These are phyloP conservation scores for Caenorhabditis doughertyi DNA, from an alignment of 2,888 invertebrate species.

Conservation along the genomic window DNA sequence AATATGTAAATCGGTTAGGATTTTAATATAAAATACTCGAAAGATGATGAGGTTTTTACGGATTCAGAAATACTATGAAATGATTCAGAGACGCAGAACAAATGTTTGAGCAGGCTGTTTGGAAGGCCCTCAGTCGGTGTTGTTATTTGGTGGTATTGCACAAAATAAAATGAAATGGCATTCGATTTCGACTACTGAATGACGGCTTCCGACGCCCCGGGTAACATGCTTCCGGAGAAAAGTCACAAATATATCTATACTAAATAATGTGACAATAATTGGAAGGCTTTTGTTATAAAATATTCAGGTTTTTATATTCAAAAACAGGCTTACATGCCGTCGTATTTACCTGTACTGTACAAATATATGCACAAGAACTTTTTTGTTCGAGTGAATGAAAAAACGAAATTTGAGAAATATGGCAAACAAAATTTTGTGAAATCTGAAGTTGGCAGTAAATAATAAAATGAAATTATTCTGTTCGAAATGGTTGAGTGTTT, in stretches of 20 bases:
- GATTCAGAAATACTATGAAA: constrained; percentile 12
- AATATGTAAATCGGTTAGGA: constrained; percentile 57
- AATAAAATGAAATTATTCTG: constrained; percentile 12
- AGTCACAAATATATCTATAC: constrained; percentile 24
- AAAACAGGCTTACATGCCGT: background rate
- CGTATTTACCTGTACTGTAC: constrained; percentile 32
- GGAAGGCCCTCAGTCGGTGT: background rate
- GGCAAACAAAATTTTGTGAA: constrained; percentile 27
- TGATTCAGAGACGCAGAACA: constrained; percentile 37
- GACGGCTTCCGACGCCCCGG: constrained; percentile 48
- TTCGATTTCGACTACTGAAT: constrained; percentile 57
- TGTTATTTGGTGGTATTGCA: constrained; percentile 49
- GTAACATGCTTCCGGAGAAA: constrained; percentile 24
- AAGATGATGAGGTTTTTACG: constrained; percentile 52
- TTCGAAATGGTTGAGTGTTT: background rate
- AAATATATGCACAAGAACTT: constrained; percentile 36
- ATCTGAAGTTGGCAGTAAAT: constrained; percentile 21
- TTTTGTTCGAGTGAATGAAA: constrained; percentile 5
- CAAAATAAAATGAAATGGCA: constrained; percentile 60
- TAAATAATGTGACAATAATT: constrained; percentile 11
- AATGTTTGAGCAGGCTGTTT: constrained; percentile 57
- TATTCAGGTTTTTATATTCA: constrained; percentile 1
- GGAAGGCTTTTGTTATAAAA: constrained; percentile 3
- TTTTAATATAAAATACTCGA: constrained; percentile 63
- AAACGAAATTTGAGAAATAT: constrained; percentile 27